Conservation (phyloP, 2,888 invertebrate species). For the Eristalinus aeneus region DNA sequence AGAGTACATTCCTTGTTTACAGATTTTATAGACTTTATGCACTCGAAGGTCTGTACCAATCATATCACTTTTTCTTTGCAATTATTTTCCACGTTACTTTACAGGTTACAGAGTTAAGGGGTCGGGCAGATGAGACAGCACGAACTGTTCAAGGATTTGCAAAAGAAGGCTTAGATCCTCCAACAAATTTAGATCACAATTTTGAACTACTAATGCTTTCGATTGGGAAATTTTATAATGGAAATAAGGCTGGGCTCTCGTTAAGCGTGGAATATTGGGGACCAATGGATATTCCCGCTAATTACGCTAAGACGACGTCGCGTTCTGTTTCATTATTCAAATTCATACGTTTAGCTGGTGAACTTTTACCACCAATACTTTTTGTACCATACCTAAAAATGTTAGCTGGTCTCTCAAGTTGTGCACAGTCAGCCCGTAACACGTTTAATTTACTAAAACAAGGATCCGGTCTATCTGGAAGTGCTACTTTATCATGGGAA, state of each 20-base stretch:
- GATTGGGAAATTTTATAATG: conserved; percentile 88
- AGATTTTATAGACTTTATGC: conserved; percentile 96
- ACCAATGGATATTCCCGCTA: conserved; percentile 75
- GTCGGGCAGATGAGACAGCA: conserved; percentile 93
- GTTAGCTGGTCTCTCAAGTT: conserved; percentile 90
- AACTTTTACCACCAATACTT: conserved; percentile 90
- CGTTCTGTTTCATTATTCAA: conserved; percentile 92
- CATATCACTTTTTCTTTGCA: neutral
- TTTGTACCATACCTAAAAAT: conserved; percentile 94
- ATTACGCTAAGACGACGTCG: conserved; percentile 80
- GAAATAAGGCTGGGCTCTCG: conserved; percentile 86
- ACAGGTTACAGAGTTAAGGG: conserved; percentile 87
- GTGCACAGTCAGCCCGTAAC: conserved; percentile 88
- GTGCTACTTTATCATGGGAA: conserved; percentile 88
- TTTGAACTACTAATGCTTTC: conserved; percentile 92
- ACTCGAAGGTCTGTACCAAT: conserved; percentile 88
- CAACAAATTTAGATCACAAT: conserved; percentile 86
- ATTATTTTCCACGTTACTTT: neutral
- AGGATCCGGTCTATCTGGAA: conserved; percentile 82
- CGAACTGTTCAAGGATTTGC: conserved; percentile 88
- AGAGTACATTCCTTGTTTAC: conserved; percentile 92
- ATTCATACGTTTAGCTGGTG: conserved; percentile 94
- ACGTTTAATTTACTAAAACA: conserved; percentile 90
- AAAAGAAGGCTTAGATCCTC: conserved; percentile 89
- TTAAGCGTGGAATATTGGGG: conserved; percentile 92